Evolutionary conservation across 2,113 vertebrate species (phyloP).

Genomic region (Athene noctua): DNA sequence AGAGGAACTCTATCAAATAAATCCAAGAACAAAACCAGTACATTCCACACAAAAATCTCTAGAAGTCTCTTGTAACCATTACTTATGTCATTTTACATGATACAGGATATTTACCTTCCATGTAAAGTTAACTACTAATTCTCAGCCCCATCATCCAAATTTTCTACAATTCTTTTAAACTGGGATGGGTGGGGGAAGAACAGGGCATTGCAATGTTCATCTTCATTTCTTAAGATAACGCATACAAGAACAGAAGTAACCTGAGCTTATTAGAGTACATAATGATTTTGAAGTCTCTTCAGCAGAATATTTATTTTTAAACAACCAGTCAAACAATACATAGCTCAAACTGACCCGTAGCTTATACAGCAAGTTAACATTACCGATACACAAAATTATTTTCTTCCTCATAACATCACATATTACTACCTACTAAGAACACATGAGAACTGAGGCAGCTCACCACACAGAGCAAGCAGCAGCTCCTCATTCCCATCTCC

Average conservation of each 20-base stretch:
- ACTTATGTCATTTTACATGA: not conserved
- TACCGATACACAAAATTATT: not conserved
- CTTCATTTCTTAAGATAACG: not conserved
- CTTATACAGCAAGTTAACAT: not conserved
- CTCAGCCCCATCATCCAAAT: not conserved
- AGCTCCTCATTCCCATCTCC: not conserved
- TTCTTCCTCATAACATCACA: not conserved
- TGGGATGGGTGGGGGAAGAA: not conserved
- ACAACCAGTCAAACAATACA: not conserved
- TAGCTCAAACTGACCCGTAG: not conserved
- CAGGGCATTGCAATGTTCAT: not conserved
- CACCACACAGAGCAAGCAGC: not conserved
- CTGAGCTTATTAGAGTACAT: not conserved
- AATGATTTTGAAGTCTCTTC: not conserved
- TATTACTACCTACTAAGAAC: no score
- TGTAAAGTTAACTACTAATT: not conserved
- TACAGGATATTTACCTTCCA: not conserved
- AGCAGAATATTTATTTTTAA: not conserved
- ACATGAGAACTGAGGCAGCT: not conserved
- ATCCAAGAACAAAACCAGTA: not conserved
- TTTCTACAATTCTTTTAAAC: not conserved
- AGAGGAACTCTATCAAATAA: slow-evolving; percentile 9
- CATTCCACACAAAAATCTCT: not conserved
- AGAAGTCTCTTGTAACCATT: not conserved
- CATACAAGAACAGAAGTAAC: not conserved